phyloP scores from a whole-genome alignment of 2,113 vertebrate species.

The Macquaria ambigua region DNA sequence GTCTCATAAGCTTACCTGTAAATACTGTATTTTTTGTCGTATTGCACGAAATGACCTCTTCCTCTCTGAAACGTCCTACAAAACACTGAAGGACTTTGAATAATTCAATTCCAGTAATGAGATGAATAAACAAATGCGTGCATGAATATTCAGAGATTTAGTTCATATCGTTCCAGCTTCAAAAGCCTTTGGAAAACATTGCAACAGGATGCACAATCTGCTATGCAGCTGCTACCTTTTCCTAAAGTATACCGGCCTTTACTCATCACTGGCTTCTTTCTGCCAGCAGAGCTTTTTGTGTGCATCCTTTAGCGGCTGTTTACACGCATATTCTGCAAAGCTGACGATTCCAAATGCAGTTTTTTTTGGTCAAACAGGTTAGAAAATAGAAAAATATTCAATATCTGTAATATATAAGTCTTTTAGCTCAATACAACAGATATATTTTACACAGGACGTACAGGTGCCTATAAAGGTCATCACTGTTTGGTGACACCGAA shows the following conservation, averaged over 20 bases:
- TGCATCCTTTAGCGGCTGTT: slow-evolving; percentile 22
- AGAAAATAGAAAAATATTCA: background rate
- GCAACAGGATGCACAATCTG: slow-evolving; percentile 78
- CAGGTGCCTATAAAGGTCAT: background rate
- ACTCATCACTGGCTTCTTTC: slow-evolving; percentile 50
- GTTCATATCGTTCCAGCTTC: slow-evolving; percentile 77
- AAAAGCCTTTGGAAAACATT: slow-evolving; percentile 82
- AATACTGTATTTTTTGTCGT: slow-evolving; percentile 20
- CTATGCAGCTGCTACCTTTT: slow-evolving; percentile 79
- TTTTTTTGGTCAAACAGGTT: slow-evolving; percentile 24
- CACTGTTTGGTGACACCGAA: background rate
- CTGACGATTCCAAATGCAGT: slow-evolving; percentile 12
- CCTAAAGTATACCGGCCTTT: slow-evolving; percentile 59
- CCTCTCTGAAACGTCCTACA: slow-evolving; percentile 72
- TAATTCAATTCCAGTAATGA: slow-evolving; percentile 76
- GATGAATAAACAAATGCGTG: slow-evolving; percentile 79
- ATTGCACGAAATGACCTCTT: slow-evolving; percentile 56
- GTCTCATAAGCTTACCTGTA: slow-evolving; percentile 15
- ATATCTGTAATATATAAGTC: background rate
- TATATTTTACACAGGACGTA: background rate
- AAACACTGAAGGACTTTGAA: slow-evolving; percentile 76
- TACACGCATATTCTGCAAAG: slow-evolving; percentile 12
- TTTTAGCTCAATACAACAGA: background rate
- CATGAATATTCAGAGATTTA: slow-evolving; percentile 84
- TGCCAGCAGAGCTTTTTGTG: slow-evolving; percentile 28